phyloP scores from a whole-genome alignment of 2,113 vertebrate genomes.

The Anarrhichthys ocellatus region DNA sequence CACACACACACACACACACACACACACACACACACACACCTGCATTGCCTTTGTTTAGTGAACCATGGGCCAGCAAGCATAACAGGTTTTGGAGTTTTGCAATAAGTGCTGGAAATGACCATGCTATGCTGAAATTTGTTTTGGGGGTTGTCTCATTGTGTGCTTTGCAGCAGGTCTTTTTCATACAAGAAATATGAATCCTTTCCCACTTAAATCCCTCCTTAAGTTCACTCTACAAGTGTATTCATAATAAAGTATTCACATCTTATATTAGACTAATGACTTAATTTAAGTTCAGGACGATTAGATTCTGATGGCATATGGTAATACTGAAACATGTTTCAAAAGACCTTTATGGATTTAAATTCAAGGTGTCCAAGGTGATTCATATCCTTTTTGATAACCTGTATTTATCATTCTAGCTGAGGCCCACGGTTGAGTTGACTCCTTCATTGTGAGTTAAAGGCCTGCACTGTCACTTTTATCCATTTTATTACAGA shows the following conservation, averaged over 20 bases:
- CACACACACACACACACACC: not conserved
- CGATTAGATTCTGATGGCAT: not conserved
- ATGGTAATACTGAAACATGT: not conserved
- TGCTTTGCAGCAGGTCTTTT: constrained; percentile 19
- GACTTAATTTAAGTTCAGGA: not conserved
- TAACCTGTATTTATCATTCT: not conserved
- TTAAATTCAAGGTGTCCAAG: not conserved
- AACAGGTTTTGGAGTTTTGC: constrained; percentile 65
- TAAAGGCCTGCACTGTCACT: not conserved
- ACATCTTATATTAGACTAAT: not conserved
- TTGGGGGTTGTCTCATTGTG: constrained; percentile 17
- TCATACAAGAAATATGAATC: not conserved
- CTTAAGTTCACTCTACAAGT: not conserved
- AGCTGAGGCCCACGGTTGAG: not conserved
- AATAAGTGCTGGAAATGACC: not conserved
- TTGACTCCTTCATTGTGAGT: not conserved
- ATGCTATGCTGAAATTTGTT: not conserved
- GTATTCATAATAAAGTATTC: not conserved
- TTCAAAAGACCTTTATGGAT: not conserved
- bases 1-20: not conserved
- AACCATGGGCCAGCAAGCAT: constrained; percentile 30
- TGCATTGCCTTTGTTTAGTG: constrained; percentile 34
- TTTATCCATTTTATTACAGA: constrained; percentile 1
- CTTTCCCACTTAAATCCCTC: not conserved
- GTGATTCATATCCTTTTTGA: not conserved